A percentile compares a stretch with the other conserved stretches of the same genome.
phyloP scores from a whole-genome alignment of 2,113 vertebrate species.

The Perca flavescens region DNA sequence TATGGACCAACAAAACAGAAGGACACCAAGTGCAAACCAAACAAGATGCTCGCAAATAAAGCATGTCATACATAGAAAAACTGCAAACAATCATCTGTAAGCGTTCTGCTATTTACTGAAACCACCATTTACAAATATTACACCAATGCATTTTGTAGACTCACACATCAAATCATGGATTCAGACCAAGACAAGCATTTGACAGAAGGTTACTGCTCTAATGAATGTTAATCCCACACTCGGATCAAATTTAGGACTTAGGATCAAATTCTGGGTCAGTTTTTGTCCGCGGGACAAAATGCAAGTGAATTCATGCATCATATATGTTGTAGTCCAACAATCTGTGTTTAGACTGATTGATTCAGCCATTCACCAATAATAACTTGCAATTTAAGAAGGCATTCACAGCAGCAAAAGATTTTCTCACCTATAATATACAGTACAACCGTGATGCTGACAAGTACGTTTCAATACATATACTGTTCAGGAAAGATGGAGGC shows the following conservation, averaged over 20 bases:
- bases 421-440: not conserved
- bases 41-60: not conserved
- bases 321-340: not conserved
- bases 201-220: not conserved
- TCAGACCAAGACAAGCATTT: not conserved
- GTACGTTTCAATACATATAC: not conserved
- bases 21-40: not conserved
- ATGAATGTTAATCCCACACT: not conserved
- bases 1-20: constrained; percentile 19
- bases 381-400: not conserved
- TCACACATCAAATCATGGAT: not conserved
- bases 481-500: not conserved
- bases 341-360: not conserved
- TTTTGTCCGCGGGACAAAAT: not conserved
- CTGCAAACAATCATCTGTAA: not conserved
- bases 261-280: not conserved
- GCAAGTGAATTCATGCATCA: not conserved
- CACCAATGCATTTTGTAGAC: not conserved
- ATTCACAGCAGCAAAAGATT: not conserved
- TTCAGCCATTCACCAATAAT: not conserved
- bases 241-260: not conserved
- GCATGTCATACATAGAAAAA: not conserved
- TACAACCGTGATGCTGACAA: not conserved
- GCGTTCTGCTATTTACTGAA: not conserved
- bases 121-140: not conserved